Evolutionary conservation across 2,113 vertebrate genomes (phyloP).

Genomic region (Sinocyclocheilus maitianheensis): DNA sequence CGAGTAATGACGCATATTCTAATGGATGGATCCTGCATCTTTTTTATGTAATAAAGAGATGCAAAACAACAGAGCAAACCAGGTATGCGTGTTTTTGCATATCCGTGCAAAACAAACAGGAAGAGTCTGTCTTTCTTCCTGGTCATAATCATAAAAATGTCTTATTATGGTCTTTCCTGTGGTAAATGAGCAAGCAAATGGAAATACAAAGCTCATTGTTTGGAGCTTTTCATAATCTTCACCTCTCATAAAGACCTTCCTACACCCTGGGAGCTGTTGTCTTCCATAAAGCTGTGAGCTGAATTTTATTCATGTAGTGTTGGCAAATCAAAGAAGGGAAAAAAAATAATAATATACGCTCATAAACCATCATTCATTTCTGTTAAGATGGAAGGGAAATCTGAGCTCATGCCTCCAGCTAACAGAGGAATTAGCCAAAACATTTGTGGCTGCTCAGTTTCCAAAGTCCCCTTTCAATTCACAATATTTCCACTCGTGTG

Average conservation of each 20-base stretch:
- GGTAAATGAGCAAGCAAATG: neutral
- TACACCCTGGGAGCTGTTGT: neutral
- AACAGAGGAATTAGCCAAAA: slow-evolving; percentile 35
- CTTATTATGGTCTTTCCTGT: slow-evolving; percentile 5
- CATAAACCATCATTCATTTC: slow-evolving; percentile 3
- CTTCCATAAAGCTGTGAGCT: slow-evolving; percentile 3
- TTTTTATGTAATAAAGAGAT: neutral
- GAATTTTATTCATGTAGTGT: neutral
- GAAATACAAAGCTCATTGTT: slow-evolving; percentile 22
- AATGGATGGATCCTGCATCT: neutral
- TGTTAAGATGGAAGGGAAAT: slow-evolving; percentile 16
- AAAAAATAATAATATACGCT: neutral
- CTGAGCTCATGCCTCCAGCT: slow-evolving; percentile 24
- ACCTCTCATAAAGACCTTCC: slow-evolving; percentile 8
- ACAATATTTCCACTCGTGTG: slow-evolving; percentile 17
- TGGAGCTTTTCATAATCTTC: neutral
- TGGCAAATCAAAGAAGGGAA: neutral
- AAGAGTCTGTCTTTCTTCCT: slow-evolving; percentile 13
- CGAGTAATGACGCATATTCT: neutral
- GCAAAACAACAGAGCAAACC: neutral
- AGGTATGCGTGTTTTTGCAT: slow-evolving; percentile 13
- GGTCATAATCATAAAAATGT: slow-evolving; percentile 27
- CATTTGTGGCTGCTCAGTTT: slow-evolving; percentile 16
- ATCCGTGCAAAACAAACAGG: slow-evolving; percentile 27
- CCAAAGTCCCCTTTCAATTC: slow-evolving; percentile 8